Evolutionary conservation across 2,113 vertebrate genomes (phyloP).

Genomic region (Piaya cayana): DNA sequence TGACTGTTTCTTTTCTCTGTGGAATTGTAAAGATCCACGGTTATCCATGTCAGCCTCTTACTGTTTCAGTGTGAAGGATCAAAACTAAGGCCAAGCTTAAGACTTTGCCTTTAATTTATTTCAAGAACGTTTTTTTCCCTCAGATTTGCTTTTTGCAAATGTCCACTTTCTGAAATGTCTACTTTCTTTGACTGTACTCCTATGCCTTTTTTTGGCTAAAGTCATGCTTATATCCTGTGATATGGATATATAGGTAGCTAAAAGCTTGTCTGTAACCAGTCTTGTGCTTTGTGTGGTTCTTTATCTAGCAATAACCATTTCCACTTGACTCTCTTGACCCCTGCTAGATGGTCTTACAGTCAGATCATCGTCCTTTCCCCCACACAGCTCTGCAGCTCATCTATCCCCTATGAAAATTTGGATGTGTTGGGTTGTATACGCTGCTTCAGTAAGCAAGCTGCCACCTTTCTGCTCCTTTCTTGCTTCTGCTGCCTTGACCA

Average conservation of each 20-base stretch:
- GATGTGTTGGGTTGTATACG: not conserved
- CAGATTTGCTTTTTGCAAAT: not conserved
- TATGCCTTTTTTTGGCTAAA: not conserved
- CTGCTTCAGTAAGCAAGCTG: not conserved
- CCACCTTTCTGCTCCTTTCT: not conserved
- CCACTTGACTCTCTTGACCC: not conserved
- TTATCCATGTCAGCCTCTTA: not conserved
- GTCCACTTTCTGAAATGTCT: not conserved
- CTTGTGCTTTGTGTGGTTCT: not conserved
- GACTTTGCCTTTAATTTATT: not conserved
- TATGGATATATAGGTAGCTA: not conserved
- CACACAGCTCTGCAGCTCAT: rapidly evolving
- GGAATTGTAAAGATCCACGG: not conserved
- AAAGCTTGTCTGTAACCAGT: not conserved
- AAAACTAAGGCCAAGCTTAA: not conserved
- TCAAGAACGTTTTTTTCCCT: not conserved
- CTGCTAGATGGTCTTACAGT: not conserved
- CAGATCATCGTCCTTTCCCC: not conserved
- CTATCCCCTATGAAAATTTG: not conserved
- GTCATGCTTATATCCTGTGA: not conserved
- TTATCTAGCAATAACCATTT: not conserved
- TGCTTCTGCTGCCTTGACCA: not conserved
- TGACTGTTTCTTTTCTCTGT: not conserved
- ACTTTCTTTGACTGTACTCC: not conserved
- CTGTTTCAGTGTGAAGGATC: not conserved